Conservation (phyloP, 2,888 invertebrate species). For the Metellina segmentata region DNA sequence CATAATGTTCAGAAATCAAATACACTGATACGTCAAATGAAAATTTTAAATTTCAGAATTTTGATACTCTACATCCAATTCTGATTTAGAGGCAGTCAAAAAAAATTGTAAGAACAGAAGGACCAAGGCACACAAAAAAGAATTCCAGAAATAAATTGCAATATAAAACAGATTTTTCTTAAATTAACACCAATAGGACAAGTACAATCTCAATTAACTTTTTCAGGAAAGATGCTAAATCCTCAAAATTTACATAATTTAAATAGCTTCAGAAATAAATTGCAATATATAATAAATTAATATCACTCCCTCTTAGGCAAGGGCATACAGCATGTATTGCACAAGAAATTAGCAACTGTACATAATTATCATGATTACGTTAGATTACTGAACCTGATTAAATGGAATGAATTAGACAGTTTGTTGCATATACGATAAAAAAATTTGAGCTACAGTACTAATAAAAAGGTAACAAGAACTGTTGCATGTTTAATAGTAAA, state of each 20-base stretch:
- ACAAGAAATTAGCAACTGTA: conserved; percentile 38
- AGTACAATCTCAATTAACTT: too few relatives aligned
- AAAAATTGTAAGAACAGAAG: too few relatives aligned
- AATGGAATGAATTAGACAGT: conserved; percentile 7
- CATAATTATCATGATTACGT: not conserved
- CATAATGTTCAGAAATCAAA: not conserved
- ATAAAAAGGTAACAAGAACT: not conserved
- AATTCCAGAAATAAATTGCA: too few relatives aligned
- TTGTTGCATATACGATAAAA: not conserved
- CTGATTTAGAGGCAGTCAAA: too few relatives aligned
- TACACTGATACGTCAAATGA: too few relatives aligned
- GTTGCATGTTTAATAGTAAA: not conserved
- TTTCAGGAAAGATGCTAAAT: too few relatives aligned
- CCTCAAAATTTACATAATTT: not conserved
- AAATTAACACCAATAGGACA: too few relatives aligned
- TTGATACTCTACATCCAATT: too few relatives aligned
- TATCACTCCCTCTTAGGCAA: conserved; percentile 64
- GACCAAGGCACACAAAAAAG: too few relatives aligned
- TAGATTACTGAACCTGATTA: not conserved
- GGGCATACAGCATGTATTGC: conserved; percentile 48
- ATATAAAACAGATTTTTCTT: too few relatives aligned
- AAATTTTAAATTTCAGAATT: too few relatives aligned
- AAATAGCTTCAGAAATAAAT: not conserved
- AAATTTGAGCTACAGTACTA: conserved; percentile 15
- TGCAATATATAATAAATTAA: conserved; percentile 62